Evolutionary conservation across 2,888 invertebrate genomes (phyloP).

Genomic region (Acholoe squamosa): DNA sequence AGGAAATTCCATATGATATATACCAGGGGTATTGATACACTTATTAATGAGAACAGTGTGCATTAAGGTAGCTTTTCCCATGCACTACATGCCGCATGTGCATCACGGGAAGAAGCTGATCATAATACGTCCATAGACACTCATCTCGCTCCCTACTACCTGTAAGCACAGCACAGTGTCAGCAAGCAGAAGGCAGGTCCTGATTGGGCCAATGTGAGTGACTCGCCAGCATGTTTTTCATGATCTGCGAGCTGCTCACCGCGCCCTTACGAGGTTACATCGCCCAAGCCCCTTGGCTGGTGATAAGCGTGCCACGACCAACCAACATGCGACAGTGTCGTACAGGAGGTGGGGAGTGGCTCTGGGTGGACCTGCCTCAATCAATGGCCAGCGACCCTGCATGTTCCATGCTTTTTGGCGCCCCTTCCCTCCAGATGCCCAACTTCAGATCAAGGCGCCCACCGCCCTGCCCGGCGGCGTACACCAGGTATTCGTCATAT

Average conservation of each 20-base stretch:
- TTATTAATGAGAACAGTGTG: no score
- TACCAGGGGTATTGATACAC: no score
- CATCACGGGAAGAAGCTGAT: no score
- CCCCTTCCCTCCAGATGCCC: background rate
- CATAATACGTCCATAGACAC: background rate
- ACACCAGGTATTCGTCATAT: conserved; percentile 26
- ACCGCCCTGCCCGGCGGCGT: background rate
- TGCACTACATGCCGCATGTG: no score
- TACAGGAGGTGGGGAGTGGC: background rate
- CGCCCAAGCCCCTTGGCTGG: background rate
- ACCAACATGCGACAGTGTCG: conserved; percentile 10
- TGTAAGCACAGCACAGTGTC: background rate
- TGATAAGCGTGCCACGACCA: background rate
- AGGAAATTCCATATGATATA: no score
- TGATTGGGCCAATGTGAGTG: conserved; percentile 47
- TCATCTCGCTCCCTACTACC: background rate
- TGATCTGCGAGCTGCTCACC: background rate
- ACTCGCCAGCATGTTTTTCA: conserved; percentile 12
- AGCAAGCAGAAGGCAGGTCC: background rate
- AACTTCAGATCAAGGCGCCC: background rate
- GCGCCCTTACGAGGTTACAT: conserved; percentile 42
- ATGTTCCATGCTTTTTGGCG: background rate
- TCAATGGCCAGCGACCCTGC: background rate
- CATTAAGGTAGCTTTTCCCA: no score
- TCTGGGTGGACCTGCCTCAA: background rate